Conservation (phyloP, 2,113 vertebrate species). For the Alosa alosa region DNA sequence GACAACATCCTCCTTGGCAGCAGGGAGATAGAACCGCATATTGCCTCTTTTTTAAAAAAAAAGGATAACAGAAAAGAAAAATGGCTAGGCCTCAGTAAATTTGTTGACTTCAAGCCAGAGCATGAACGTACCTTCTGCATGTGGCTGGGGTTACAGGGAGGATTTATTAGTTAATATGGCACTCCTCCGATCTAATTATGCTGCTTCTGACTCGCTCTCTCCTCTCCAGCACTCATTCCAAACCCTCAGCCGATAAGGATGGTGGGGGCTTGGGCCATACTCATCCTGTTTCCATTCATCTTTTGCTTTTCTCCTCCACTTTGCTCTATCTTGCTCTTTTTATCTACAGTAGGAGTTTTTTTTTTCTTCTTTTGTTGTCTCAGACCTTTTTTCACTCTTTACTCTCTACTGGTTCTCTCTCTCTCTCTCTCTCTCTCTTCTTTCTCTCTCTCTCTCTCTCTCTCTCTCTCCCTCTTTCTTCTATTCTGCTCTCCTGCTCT, state of each 20-base stretch:
- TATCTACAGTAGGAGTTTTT: neutral
- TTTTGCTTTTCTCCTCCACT: neutral
- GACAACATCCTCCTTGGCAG: neutral
- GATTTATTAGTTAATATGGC: slow-evolving; percentile 32
- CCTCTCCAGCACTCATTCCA: neutral
- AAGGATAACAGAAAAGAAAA: neutral
- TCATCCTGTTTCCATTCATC: neutral
- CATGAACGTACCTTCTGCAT: too few species aligned
- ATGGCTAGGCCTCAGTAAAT: neutral
- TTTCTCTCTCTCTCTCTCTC: neutral
- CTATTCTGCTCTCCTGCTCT: neutral
- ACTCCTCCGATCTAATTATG: slow-evolving; percentile 38
- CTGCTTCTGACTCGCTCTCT: slow-evolving; percentile 8
- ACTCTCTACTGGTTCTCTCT: neutral
- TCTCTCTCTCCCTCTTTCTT: neutral
- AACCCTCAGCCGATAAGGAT: neutral
- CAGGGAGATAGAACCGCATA: neutral
- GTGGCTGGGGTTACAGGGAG: slow-evolving; percentile 15
- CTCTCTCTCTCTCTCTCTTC: too few species aligned
- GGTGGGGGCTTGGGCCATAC: neutral
- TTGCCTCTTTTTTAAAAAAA: slow-evolving; percentile 6
- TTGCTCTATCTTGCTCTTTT: neutral
- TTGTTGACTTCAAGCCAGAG: neutral
- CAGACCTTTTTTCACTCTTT: neutral
- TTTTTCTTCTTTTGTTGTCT: neutral